Conservation (phyloP, 2,113 vertebrate genomes). For the Baryphthengus martii region DNA sequence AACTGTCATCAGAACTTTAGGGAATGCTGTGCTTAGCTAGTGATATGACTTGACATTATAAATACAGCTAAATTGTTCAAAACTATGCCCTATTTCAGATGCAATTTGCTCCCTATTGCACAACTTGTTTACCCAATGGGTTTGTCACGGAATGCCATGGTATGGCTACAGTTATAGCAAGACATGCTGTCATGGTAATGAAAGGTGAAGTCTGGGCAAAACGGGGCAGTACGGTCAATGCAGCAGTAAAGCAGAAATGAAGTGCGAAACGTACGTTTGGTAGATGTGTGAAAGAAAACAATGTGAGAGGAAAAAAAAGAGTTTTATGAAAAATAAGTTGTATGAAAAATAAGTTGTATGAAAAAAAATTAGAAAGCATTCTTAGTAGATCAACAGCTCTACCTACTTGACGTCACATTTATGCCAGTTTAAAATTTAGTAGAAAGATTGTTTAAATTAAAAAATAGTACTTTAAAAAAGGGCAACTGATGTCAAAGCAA, state of each 20-base stretch:
- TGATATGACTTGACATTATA: not conserved
- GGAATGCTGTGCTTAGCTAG: not conserved
- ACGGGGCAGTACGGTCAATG: not conserved
- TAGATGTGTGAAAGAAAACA: not conserved
- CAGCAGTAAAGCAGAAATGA: not conserved
- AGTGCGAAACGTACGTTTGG: not conserved
- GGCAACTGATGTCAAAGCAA: not conserved
- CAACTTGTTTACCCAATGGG: not conserved
- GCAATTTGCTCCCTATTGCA: not conserved
- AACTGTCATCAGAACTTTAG: not conserved
- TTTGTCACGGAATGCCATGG: not conserved
- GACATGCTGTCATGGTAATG: not conserved
- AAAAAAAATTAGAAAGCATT: not conserved
- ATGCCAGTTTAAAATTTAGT: not conserved
- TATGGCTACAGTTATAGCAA: not conserved
- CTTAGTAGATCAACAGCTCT: not conserved
- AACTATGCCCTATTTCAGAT: not conserved
- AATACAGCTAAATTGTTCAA: not conserved
- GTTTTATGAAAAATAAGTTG: not conserved
- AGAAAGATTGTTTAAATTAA: not conserved
- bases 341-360: not conserved
- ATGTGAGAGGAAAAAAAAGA: accelerated
- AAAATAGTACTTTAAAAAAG: not conserved
- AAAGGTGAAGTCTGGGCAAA: not conserved
- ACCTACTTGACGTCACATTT: not conserved